Conservation (phyloP, 2,113 vertebrate genomes). For the Xenopus borealis region DNA sequence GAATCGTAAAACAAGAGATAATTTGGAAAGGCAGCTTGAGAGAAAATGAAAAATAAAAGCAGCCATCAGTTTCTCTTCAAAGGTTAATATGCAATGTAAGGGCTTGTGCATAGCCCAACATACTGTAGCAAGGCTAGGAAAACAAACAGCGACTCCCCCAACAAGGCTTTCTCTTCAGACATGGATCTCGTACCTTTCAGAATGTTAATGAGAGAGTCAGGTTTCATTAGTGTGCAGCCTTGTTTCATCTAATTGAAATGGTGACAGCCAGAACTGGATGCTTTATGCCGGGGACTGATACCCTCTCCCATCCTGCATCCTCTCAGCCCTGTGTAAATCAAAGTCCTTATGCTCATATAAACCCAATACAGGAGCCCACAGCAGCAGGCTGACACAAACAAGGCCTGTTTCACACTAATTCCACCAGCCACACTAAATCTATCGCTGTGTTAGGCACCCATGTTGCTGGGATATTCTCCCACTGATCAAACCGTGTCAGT, state of each 20-base stretch:
- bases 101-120: background rate
- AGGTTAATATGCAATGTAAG: background rate
- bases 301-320: conserved; percentile 14
- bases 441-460: background rate
- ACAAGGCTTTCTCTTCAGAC: conserved; percentile 38
- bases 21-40: background rate
- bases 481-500: background rate
- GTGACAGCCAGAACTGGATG: conserved; percentile 43
- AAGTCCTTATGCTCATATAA: conserved; percentile 21
- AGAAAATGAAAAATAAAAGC: background rate
- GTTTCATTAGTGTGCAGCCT: conserved; percentile 45
- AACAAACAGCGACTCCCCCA: conserved; percentile 34
- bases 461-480: background rate
- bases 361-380: conserved; percentile 13
- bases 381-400: conserved; percentile 13
- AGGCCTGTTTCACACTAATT: background rate
- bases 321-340: conserved; percentile 25
- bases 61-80: background rate
- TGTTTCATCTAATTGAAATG: conserved; percentile 46
- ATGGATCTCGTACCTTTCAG: conserved; percentile 43
- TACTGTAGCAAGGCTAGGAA: conserved; percentile 12
- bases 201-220: conserved; percentile 46
- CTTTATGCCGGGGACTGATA: conserved; percentile 44
- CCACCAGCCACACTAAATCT: background rate
- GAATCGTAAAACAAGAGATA: too few species aligned